phyloP scores from a whole-genome alignment of 2,888 invertebrate genomes.

The Drosophila cognata region DNA sequence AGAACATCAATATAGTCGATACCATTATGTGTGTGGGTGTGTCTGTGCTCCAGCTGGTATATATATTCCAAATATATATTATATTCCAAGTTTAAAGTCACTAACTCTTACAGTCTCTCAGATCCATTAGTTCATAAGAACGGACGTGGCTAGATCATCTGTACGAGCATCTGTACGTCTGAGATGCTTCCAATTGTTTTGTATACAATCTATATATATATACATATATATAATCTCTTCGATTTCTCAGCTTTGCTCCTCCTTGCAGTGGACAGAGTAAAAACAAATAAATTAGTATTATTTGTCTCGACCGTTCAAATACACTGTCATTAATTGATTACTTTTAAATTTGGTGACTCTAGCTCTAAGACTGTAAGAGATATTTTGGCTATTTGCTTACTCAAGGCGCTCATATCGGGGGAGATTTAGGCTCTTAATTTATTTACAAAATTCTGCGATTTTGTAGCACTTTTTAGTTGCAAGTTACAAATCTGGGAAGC shows the following conservation, averaged over 20 bases:
- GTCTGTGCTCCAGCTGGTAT: background rate
- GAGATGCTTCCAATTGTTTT: background rate
- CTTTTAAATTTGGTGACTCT: background rate
- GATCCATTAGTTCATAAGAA: background rate
- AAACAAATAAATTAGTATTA: background rate
- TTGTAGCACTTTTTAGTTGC: too few relatives aligned
- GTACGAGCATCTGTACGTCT: background rate
- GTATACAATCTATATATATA: too few relatives aligned
- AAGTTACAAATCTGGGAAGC: too few relatives aligned
- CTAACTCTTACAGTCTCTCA: background rate
- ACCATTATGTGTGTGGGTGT: too few relatives aligned
- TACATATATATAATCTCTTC: too few relatives aligned
- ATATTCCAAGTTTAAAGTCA: background rate
- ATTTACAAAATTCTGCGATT: too few relatives aligned
- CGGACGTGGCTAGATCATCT: background rate
- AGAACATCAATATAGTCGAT: too few relatives aligned
- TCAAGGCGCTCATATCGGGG: too few relatives aligned
- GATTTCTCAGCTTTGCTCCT: background rate
- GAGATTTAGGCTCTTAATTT: too few relatives aligned
- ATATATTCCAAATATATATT: too few relatives aligned
- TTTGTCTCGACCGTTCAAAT: background rate
- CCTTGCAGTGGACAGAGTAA: background rate
- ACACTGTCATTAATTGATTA: background rate
- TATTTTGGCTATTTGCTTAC: background rate
- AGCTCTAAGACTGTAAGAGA: background rate